phyloP scores from a whole-genome alignment of 2,797 vertebrate genomes.

The Gymnocypris eckloni region DNA sequence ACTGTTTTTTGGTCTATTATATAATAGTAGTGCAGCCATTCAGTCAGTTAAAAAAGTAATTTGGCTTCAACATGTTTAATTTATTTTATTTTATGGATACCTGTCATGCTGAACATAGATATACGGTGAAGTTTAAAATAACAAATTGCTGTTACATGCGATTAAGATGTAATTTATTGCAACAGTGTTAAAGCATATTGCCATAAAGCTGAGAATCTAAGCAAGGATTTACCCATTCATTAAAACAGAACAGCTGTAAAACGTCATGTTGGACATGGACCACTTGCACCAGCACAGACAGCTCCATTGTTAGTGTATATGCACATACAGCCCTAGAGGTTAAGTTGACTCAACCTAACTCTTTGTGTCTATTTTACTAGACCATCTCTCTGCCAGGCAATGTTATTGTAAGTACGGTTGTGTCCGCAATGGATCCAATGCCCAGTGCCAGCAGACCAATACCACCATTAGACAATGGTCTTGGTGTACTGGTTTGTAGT shows the following conservation, averaged over 20 bases:
- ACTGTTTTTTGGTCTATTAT: not conserved
- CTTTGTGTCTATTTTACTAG: slow-evolving; percentile 25
- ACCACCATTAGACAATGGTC: slow-evolving; percentile 48
- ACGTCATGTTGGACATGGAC: not conserved
- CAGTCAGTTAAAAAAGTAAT: not conserved
- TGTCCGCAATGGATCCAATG: slow-evolving; percentile 11
- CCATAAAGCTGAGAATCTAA: not conserved
- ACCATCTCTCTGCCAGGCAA: slow-evolving; percentile 36
- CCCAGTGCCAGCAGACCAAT: slow-evolving; percentile 46
- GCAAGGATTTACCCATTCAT: not conserved
- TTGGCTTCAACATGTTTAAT: not conserved
- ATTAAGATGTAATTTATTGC: not conserved
- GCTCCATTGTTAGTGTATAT: slow-evolving; percentile 2
- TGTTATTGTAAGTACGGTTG: slow-evolving; percentile 12
- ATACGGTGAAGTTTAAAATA: not conserved
- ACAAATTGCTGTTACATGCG: not conserved
- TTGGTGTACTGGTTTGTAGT: slow-evolving; percentile 40
- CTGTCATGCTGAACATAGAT: not conserved
- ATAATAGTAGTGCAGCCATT: not conserved
- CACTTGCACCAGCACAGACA: not conserved
- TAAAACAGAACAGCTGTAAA: not conserved
- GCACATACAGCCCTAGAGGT: slow-evolving; percentile 10
- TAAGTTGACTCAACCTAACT: slow-evolving; percentile 24
- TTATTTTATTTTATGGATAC: not conserved
- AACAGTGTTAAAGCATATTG: not conserved